Percentiles rank a stretch among this genome's conserved stretches.
Evolutionary conservation across 2,113 vertebrate species (phyloP).

Genomic region (Penelope pileata): DNA sequence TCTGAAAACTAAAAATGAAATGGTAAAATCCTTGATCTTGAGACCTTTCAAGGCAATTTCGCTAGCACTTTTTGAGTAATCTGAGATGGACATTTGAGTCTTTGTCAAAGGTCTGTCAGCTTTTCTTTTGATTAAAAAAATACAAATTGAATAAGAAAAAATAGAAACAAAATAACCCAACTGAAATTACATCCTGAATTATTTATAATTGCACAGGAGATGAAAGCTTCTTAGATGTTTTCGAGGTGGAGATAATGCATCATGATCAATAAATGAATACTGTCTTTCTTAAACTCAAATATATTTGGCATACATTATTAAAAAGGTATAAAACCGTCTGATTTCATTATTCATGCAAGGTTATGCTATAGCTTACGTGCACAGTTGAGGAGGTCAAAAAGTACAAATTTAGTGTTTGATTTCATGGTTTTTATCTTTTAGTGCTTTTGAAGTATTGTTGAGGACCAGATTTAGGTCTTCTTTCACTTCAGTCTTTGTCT

Average conservation of each 20-base stretch:
- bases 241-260: conserved; percentile 76
- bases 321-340: conserved; percentile 69
- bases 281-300: conserved; percentile 72
- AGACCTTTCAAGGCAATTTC: background rate
- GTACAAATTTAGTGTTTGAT: background rate
- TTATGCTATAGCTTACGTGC: conserved; percentile 38
- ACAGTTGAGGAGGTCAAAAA: conserved; percentile 28
- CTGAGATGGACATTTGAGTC: background rate
- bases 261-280: conserved; percentile 77
- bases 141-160: conserved; percentile 58
- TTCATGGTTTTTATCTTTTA: background rate
- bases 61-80: background rate
- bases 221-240: conserved; percentile 75
- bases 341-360: conserved; percentile 76
- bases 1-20: background rate
- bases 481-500: background rate
- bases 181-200: conserved; percentile 77
- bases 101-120: background rate
- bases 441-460: background rate
- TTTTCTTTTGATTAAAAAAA: conserved; percentile 52
- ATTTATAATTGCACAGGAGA: conserved; percentile 78
- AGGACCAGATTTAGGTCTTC: background rate
- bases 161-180: conserved; percentile 10
- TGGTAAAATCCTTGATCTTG: background rate
- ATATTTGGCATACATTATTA: conserved; percentile 76